phyloP scores from a whole-genome alignment of 2,888 invertebrate species.

The Sturmia bella region DNA sequence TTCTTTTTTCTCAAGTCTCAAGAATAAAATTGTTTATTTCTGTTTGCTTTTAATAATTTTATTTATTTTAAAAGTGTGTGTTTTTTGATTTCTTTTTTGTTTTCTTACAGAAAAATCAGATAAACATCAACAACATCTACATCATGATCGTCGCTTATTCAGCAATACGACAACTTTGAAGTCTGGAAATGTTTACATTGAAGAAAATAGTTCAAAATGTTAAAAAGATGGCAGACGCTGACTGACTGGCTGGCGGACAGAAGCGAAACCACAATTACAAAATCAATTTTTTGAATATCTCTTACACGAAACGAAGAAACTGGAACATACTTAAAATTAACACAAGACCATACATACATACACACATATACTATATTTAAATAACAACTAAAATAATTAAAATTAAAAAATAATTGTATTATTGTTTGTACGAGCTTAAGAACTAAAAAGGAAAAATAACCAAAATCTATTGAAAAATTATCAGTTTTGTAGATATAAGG shows the following conservation, averaged over 20 bases:
- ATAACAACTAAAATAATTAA: conserved; percentile 27
- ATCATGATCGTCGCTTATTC: conserved; percentile 77
- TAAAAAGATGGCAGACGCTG: conserved; percentile 69
- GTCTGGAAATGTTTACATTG: conserved; percentile 81
- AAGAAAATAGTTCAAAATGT: conserved; percentile 79
- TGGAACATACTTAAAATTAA: conserved; percentile 67
- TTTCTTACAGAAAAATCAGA: conserved; percentile 75
- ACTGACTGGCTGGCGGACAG: conserved; percentile 26
- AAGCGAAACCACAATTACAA: background rate
- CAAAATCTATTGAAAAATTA: background rate
- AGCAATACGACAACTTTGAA: conserved; percentile 76
- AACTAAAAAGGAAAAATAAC: conserved; percentile 5
- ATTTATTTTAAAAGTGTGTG: conserved; percentile 40
- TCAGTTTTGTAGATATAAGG: conserved; percentile 18
- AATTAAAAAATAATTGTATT: conserved; percentile 18
- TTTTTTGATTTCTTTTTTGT: conserved; percentile 3
- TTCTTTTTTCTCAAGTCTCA: background rate
- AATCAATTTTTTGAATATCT: conserved; percentile 10
- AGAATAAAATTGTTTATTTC: conserved; percentile 44
- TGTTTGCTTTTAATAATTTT: conserved; percentile 46
- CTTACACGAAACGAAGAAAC: conserved; percentile 51
- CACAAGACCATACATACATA: conserved; percentile 12
- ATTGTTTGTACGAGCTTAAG: conserved; percentile 33
- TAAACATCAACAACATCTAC: conserved; percentile 73
- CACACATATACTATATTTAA: background rate